A percentile compares a stretch with the other conserved stretches of the same genome.
These are phyloP conservation scores for Diarsia rubi DNA, from an alignment of 2,888 invertebrate genomes.

Conservation along the genomic window DNA sequence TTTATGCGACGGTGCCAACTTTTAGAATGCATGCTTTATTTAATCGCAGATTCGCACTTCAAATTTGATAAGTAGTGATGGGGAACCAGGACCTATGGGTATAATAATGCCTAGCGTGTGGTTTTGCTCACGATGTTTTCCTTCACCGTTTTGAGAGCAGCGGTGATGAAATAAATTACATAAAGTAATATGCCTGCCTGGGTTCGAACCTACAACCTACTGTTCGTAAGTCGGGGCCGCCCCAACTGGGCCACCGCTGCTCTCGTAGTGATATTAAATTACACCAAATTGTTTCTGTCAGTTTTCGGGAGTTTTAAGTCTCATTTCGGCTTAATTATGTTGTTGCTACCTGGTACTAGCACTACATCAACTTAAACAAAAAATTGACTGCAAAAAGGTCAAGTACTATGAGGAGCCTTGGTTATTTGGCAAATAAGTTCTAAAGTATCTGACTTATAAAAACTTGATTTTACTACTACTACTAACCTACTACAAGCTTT, in stretches of 20 bases:
- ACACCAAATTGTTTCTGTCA: not conserved
- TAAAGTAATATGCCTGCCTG: no score
- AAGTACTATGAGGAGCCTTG: not conserved
- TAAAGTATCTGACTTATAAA: not conserved
- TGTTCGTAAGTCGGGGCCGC: no score
- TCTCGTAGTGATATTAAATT: not conserved
- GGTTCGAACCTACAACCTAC: no score
- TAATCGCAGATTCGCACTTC: not conserved
- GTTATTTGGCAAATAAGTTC: not conserved
- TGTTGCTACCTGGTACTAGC: not conserved
- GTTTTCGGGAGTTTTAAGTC: not conserved
- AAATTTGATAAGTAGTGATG: not conserved
- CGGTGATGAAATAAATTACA: no score
- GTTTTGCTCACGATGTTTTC: no score
- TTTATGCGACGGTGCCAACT: not conserved
- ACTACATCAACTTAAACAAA: not conserved
- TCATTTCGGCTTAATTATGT: not conserved
- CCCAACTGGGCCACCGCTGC: no score
- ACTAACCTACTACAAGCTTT: no score
- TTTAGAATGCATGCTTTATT: not conserved
- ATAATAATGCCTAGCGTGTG: not conserved
- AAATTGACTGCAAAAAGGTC: not conserved
- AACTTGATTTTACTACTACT: no score
- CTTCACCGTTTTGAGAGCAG: no score
- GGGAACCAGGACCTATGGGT: not conserved